Base-by-base conservation (phyloP, 2,888 invertebrate genomes). In the Scaptomyza parva region DNA sequence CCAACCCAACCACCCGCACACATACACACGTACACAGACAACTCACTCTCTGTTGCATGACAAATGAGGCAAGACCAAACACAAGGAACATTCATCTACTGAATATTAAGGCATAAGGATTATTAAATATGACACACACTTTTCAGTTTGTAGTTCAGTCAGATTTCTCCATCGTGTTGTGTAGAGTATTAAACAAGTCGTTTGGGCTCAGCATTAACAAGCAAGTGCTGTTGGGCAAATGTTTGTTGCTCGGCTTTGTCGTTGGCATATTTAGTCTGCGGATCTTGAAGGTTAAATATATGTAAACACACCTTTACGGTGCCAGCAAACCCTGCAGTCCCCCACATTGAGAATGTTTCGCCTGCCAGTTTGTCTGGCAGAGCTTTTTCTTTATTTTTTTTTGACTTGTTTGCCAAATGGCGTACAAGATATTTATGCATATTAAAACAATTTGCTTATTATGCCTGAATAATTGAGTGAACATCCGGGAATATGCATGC, bases 371-470 rank as follows among this genome's bases (percentile, higher is more conserved):
- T 78, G 73, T 76, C 78, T 81, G 73, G 68, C 73, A 65, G 70
- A n/a, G n/a, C n/a, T n/a, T n/a, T n/a, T n/a, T n/a, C n/a, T n/a
- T n/a, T n/a, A n/a, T n/a, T n/a, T n/a, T 66, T 78, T 73, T 73
- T 71, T 86, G 88, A 82, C 80, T 82, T 86, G 88, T 88, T 86
- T 84, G 88, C 86, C 81, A 88, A 88, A 83, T 88, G 82, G 86
- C 84, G 80, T 78, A 86, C 84, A 84, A 83, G 88, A 83, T 86
- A 88, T 84, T 84, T 84, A 86, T 85, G 84, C 86, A 88, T 86
- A 88, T 85, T 85, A 85, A 86, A 86, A 88, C 86, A 84, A 84
- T 84, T 84, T 84, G 88, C 84, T 84, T 88, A 88, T 84, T 84
- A 84, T 83, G 88, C 83, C 84, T 88, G 88, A 84, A 84, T 84